Evolutionary conservation across 2,113 vertebrate species (phyloP).

Genomic region (Lasiurus borealis): DNA sequence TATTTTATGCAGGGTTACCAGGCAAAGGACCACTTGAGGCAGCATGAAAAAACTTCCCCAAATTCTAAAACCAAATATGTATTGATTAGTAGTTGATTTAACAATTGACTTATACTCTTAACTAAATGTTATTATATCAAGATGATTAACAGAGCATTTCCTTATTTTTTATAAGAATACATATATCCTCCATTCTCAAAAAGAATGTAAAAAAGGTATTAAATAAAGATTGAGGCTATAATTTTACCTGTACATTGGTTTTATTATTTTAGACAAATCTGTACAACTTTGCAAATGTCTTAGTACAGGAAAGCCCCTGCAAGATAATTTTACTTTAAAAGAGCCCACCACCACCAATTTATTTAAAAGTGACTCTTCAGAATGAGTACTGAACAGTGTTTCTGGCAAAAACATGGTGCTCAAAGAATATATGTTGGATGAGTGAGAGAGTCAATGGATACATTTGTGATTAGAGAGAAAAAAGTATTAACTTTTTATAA

Average conservation of each 20-base stretch:
- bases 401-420: neutral
- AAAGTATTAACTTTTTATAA: neutral
- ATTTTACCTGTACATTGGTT: neutral
- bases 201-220: neutral
- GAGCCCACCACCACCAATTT: neutral
- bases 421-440: neutral
- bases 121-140: neutral
- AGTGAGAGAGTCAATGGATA: neutral
- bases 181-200: neutral
- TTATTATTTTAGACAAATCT: constrained; percentile 15
- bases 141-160: neutral
- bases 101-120: neutral
- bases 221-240: neutral
- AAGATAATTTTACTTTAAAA: neutral
- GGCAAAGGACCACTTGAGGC: neutral
- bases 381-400: neutral
- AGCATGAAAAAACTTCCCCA: neutral
- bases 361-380: neutral
- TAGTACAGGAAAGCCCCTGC: neutral
- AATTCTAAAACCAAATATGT: neutral
- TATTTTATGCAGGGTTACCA: neutral
- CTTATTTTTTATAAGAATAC: neutral
- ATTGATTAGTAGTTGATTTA: neutral
- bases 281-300: neutral
- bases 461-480: neutral